A percentile compares a stretch with the other conserved stretches of the same genome.
phyloP scores from a whole-genome alignment of 2,113 vertebrate species.

The Seriola rivoliana region DNA sequence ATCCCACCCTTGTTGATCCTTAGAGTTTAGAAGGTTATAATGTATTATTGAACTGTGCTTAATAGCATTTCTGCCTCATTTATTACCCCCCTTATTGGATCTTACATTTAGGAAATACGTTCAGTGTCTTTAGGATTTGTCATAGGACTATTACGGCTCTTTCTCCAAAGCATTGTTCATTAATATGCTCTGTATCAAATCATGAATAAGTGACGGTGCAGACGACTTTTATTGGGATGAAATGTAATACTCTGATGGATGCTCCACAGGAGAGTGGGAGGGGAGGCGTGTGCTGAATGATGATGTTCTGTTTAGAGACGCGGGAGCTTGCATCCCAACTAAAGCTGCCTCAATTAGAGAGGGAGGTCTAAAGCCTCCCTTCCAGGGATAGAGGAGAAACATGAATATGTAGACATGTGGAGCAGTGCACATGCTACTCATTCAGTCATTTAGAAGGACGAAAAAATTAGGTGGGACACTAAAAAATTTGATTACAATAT shows the following conservation, averaged over 20 bases:
- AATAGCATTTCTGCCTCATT: not conserved
- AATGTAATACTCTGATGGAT: slow-evolving; percentile 68
- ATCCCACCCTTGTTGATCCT: not conserved
- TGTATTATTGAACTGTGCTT: not conserved
- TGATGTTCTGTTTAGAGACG: slow-evolving; percentile 70
- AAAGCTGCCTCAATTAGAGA: slow-evolving; percentile 58
- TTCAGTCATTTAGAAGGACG: not conserved
- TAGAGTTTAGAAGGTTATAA: not conserved
- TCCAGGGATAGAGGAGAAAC: slow-evolving; percentile 10
- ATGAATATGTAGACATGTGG: slow-evolving; percentile 6
- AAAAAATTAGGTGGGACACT: not conserved
- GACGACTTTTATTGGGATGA: slow-evolving; percentile 56
- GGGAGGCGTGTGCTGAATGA: slow-evolving; percentile 66
- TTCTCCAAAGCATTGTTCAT: slow-evolving; percentile 43
- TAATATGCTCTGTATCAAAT: slow-evolving; percentile 44
- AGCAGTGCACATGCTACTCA: not conserved
- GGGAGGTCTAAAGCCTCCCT: slow-evolving; percentile 23
- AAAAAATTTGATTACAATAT: not conserved
- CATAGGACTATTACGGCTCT: not conserved
- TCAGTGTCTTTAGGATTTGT: slow-evolving; percentile 1
- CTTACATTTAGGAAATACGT: not conserved
- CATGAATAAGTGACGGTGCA: slow-evolving; percentile 39
- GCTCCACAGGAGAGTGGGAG: slow-evolving; percentile 29
- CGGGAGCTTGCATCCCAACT: slow-evolving; percentile 36
- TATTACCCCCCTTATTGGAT: not conserved